Percentiles rank a stretch among this genome's conserved stretches.
Evolutionary conservation across 2,113 vertebrate genomes (phyloP).

Genomic region (Kobus ellipsiprymnus): DNA sequence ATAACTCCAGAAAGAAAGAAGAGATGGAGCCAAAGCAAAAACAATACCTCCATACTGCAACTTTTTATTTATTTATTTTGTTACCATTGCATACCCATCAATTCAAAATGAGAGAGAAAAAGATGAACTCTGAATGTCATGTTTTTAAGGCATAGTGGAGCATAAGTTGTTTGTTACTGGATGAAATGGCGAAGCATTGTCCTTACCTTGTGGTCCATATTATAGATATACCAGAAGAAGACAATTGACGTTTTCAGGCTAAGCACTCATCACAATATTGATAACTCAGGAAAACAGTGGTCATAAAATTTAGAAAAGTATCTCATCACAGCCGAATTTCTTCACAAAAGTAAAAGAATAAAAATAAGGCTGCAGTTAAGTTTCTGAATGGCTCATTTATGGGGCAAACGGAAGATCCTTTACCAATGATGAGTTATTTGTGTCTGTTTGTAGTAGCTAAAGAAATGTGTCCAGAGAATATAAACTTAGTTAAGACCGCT

Average conservation of each 20-base stretch:
- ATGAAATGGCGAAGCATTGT: background rate
- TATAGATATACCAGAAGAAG: background rate
- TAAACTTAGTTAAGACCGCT: background rate
- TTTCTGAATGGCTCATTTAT: conserved; percentile 24
- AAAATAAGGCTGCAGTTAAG: background rate
- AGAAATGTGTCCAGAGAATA: background rate
- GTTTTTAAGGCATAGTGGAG: background rate
- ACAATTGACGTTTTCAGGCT: background rate
- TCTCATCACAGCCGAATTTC: conserved; percentile 2
- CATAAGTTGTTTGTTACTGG: background rate
- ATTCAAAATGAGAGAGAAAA: background rate
- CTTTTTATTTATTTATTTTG: conserved; percentile 6
- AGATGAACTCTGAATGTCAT: background rate
- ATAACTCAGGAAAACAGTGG: background rate
- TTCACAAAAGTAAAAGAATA: background rate
- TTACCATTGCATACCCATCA: background rate
- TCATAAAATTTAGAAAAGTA: background rate
- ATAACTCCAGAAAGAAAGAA: too few species aligned
- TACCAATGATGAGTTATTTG: background rate
- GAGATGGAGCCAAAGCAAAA: too few species aligned
- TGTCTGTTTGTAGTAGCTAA: background rate
- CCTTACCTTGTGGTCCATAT: background rate
- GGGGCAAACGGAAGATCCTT: background rate
- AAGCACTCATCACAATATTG: background rate
- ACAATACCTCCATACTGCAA: background rate